Base-by-base conservation (phyloP, 2,113 vertebrate genomes). In the Electrona antarctica region DNA sequence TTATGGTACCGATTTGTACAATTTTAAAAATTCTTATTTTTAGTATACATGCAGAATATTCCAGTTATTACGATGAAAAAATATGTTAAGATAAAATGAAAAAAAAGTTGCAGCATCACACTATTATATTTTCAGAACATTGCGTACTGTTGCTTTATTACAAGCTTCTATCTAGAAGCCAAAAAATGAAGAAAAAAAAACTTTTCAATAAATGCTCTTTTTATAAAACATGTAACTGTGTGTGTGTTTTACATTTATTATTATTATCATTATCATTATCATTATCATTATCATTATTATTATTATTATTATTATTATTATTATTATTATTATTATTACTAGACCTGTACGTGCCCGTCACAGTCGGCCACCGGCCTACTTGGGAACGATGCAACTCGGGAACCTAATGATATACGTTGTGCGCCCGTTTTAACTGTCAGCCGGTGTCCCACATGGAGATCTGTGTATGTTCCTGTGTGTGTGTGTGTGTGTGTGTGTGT, bases 1-100 rank as follows among this genome's bases (percentile, higher is more conserved):
- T 98, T 97, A 97, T 97, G 98, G 97, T 97, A 97, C 95, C 96
- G 93, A 97, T 98, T 98, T 98, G 97, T 98, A 99, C 95, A 97
- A 98, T 96, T 97, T 97, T 94, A 96, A 93, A 98, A 96, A 94
- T 95, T 97, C 95, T 98, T 98, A 98, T 98, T 99, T 41, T 98
- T 97, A 98, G 96, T 98, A 99, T 96, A 96, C 97, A 98, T 98
- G 89, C 95, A 94, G 94, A 89, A 96, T 98, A 97, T 96, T 90
- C 88, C 96, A 96, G 95, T 41, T 98, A 98, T 96, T 98, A 96
- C 95, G 94, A 88, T 82, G 79, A 85, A 4, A 81, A 88, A 87
- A 96, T 94, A 96, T 97, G 95, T 96, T 86, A 88, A 86, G 83
- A 88, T 78, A 64, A 77, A 74, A 84, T 79, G 64, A 62, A 95